Conservation (phyloP, 2,113 vertebrate species). For the Maccullochella peelii region DNA sequence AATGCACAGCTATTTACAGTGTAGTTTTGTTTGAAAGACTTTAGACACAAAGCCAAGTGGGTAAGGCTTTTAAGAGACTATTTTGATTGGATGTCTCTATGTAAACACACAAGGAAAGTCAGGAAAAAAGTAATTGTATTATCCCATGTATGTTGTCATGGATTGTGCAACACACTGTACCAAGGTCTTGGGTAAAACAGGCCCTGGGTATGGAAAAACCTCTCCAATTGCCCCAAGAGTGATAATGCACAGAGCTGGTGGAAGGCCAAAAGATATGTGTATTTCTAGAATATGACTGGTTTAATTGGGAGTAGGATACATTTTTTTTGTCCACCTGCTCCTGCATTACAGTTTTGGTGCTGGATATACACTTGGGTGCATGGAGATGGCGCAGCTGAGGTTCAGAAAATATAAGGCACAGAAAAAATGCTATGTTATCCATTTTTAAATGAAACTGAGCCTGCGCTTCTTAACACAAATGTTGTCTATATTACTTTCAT, state of each 20-base stretch:
- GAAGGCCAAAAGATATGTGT: neutral
- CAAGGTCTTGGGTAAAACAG: neutral
- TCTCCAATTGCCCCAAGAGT: neutral
- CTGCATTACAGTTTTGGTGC: neutral
- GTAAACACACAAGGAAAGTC: neutral
- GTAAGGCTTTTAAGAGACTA: neutral
- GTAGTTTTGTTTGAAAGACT: conserved; percentile 31
- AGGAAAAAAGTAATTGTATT: neutral
- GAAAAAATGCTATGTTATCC: neutral
- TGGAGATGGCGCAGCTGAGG: neutral
- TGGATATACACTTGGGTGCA: neutral
- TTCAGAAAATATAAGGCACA: neutral
- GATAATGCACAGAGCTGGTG: neutral
- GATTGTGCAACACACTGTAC: neutral
- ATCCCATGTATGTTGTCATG: neutral
- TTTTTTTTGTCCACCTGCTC: neutral
- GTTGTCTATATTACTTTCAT: neutral
- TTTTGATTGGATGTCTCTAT: conserved; percentile 1
- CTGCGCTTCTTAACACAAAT: neutral
- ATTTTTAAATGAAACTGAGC: neutral
- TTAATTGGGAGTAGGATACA: neutral
- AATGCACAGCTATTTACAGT: conserved; percentile 27
- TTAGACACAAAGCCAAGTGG: neutral
- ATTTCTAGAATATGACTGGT: neutral
- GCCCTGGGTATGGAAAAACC: neutral